phyloP scores from a whole-genome alignment of 2,113 vertebrate genomes.

The Eretmochelys imbricata region DNA sequence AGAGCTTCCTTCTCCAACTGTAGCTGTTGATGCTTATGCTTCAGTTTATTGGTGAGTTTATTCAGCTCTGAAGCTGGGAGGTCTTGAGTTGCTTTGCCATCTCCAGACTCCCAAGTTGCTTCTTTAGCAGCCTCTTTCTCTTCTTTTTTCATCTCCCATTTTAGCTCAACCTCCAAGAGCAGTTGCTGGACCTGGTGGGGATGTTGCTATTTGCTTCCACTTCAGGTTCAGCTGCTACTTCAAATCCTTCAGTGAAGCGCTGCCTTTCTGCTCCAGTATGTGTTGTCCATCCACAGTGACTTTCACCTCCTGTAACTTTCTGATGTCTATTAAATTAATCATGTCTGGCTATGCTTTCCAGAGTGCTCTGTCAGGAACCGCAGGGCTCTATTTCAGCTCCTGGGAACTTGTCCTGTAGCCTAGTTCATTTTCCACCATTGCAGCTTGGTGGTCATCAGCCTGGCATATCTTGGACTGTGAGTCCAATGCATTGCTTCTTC shows the following conservation, averaged over 20 bases:
- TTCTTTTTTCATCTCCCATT: not conserved
- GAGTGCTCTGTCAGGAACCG: too few species aligned
- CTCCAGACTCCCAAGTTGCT: not conserved
- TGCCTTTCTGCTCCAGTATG: too few species aligned
- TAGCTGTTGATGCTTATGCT: not conserved
- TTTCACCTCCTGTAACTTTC: not conserved
- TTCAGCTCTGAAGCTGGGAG: not conserved
- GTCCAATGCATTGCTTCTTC: not conserved
- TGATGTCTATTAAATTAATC: not conserved
- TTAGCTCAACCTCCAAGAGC: not conserved
- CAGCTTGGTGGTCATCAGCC: not conserved
- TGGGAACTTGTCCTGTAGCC: not conserved
- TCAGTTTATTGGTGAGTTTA: not conserved
- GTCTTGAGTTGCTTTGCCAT: not conserved
- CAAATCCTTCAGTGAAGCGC: too few species aligned
- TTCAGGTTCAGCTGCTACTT: too few species aligned
- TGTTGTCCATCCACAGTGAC: not conserved
- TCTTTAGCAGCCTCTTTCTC: not conserved
- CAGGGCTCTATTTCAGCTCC: too few species aligned
- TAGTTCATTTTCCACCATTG: not conserved
- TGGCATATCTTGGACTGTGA: not conserved
- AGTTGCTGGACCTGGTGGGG: not conserved
- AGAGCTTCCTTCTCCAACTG: not conserved
- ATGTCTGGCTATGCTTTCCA: not conserved
- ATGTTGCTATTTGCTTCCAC: not conserved